A percentile compares a stretch with the other conserved stretches of the same genome.
phyloP scores from a whole-genome alignment of 2,888 invertebrate species.

The Lasioglossum figueresi region DNA sequence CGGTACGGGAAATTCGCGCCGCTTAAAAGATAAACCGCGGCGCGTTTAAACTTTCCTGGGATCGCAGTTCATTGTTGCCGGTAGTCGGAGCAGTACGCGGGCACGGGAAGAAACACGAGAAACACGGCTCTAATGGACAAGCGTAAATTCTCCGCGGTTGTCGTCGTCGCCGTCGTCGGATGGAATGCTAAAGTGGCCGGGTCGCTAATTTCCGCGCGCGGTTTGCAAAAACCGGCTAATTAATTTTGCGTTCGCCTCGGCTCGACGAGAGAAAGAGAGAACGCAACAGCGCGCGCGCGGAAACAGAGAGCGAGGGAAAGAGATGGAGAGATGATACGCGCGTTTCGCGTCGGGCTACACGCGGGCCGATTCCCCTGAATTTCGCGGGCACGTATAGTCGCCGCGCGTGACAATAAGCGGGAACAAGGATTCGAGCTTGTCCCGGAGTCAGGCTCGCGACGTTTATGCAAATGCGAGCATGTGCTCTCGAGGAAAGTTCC shows the following conservation, averaged over 20 bases:
- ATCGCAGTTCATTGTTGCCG: slow-evolving; percentile 1
- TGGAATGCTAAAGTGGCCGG: slow-evolving; percentile 12
- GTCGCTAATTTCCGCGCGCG: slow-evolving; percentile 42
- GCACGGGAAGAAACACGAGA: slow-evolving; percentile 18
- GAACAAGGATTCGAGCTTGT: slow-evolving; percentile 43
- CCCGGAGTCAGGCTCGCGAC: slow-evolving; percentile 65
- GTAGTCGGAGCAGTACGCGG: neutral
- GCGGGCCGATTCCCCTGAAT: slow-evolving; percentile 44
- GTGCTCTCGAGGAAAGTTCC: slow-evolving; percentile 77
- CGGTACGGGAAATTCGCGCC: neutral
- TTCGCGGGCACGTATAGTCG: slow-evolving; percentile 51
- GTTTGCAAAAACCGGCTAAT: slow-evolving; percentile 49
- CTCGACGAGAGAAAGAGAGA: slow-evolving; percentile 10
- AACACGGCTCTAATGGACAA: slow-evolving; percentile 15
- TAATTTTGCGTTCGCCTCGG: slow-evolving; percentile 38
- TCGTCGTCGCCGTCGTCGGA: neutral
- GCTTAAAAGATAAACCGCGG: neutral
- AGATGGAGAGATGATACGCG: neutral
- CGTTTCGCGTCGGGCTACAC: neutral
- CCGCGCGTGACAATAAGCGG: slow-evolving; percentile 46
- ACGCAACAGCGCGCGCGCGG: neutral
- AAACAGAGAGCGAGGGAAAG: neutral
- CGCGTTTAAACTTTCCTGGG: slow-evolving; percentile 2
- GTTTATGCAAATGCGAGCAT: slow-evolving; percentile 80
- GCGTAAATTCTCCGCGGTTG: slow-evolving; percentile 16